These are phyloP conservation scores for Ancistrus triradiatus DNA, from an alignment of 2,113 vertebrate genomes.

Conservation along the genomic window DNA sequence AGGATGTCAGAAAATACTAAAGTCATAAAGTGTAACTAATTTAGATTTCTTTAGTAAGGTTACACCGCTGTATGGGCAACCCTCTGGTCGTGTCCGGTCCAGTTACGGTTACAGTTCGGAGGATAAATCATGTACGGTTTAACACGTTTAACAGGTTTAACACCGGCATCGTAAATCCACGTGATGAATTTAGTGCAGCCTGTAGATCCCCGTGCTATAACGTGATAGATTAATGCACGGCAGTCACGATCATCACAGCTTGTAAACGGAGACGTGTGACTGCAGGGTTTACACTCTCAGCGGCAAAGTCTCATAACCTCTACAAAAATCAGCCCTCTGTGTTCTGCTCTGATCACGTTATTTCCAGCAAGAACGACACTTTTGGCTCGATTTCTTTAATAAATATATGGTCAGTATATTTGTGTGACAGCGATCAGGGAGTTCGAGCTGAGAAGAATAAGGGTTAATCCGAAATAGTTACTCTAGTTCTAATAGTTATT, in stretches of 20 bases:
- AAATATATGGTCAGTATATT: too few relatives aligned
- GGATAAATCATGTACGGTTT: background rate
- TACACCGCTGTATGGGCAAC: too few relatives aligned
- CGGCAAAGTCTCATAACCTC: background rate
- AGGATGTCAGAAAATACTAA: too few relatives aligned
- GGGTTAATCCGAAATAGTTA: too few relatives aligned
- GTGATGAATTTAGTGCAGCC: background rate
- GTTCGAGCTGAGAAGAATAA: too few relatives aligned
- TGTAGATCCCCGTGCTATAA: background rate
- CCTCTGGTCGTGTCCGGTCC: background rate
- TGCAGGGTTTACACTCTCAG: slow-evolving; percentile 12
- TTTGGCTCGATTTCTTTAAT: too few relatives aligned
- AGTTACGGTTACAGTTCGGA: background rate
- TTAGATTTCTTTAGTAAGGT: too few relatives aligned
- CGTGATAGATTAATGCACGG: background rate
- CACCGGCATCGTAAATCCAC: background rate
- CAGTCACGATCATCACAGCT: background rate
- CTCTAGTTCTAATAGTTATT: too few relatives aligned
- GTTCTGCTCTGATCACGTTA: too few relatives aligned
- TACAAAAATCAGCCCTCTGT: too few relatives aligned
- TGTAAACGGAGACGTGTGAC: background rate
- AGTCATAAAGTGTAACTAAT: too few relatives aligned
- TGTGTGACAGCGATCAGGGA: too few relatives aligned
- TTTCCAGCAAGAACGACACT: slow-evolving; percentile 33
- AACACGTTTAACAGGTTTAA: background rate